These are phyloP conservation scores for Andrena dorsata DNA, from an alignment of 2,888 invertebrate genomes.

Conservation along the genomic window DNA sequence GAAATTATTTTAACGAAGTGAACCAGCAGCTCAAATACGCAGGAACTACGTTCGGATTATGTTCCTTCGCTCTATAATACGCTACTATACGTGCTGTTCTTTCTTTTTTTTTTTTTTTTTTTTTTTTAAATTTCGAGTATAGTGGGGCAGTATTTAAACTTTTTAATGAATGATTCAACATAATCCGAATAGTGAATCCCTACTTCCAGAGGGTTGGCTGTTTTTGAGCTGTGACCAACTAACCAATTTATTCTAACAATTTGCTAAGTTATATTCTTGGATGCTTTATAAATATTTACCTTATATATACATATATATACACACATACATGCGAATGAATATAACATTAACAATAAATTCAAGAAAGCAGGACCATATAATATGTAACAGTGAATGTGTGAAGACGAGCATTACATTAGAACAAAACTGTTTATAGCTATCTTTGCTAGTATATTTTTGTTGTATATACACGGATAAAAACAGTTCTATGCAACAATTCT, in stretches of 20 bases:
- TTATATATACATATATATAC: slow-evolving; percentile 66
- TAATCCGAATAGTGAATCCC: slow-evolving; percentile 66
- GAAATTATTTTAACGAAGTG: slow-evolving; percentile 35
- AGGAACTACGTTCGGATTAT: slow-evolving; percentile 69
- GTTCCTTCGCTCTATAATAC: slow-evolving; percentile 41
- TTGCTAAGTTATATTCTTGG: slow-evolving; percentile 73
- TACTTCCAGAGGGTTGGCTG: slow-evolving; percentile 69
- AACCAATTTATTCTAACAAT: slow-evolving; percentile 69
- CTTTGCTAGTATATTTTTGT: not conserved
- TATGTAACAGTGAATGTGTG: slow-evolving; percentile 80
- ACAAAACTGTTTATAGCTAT: too few species aligned
- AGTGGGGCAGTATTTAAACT: not conserved
- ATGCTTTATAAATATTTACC: slow-evolving; percentile 73
- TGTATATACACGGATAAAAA: not conserved
- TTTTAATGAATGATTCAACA: slow-evolving; percentile 38
- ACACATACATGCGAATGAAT: slow-evolving; percentile 65
- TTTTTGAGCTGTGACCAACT: slow-evolving; percentile 71
- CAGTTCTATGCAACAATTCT: not conserved
- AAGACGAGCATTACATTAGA: slow-evolving; percentile 59
- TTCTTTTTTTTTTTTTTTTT: not conserved
- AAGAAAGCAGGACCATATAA: slow-evolving; percentile 66
- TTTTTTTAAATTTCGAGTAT: slow-evolving; percentile 1
- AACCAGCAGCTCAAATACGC: slow-evolving; percentile 67
- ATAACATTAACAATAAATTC: slow-evolving; percentile 59
- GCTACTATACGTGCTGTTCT: not conserved